Evolutionary conservation across 2,888 invertebrate species (phyloP).

Genomic region (Maniola hyperantus): DNA sequence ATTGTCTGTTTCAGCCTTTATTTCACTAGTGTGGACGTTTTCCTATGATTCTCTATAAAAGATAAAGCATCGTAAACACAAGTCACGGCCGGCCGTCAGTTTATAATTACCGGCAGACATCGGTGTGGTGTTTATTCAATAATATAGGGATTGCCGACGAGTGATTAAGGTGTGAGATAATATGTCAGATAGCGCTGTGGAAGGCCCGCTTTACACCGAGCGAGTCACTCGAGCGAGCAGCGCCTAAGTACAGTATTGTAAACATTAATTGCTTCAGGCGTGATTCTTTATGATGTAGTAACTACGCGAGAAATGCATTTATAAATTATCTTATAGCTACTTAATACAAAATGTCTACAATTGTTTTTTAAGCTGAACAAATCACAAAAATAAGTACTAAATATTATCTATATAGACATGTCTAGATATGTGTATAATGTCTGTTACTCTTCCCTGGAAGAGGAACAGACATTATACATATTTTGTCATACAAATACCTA

Average conservation of each 20-base stretch:
- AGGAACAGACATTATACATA: no score
- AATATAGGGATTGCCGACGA: slow-evolving; percentile 59
- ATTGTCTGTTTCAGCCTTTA: background rate
- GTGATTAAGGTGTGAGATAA: slow-evolving; percentile 28
- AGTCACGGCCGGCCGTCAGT: slow-evolving; percentile 2
- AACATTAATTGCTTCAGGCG: background rate
- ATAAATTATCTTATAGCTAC: no score
- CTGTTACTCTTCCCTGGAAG: no score
- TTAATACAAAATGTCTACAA: no score
- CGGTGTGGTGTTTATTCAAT: slow-evolving; percentile 35
- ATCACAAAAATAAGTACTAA: no score
- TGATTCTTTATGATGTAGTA: background rate
- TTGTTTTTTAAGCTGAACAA: no score
- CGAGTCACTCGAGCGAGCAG: slow-evolving; percentile 4
- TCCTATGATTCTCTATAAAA: slow-evolving; percentile 3
- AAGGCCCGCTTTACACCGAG: background rate
- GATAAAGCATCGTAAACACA: background rate
- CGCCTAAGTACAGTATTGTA: background rate
- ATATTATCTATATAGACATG: no score
- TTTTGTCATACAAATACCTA: no score
- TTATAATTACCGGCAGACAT: slow-evolving; percentile 20
- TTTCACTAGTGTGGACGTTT: background rate
- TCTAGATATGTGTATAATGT: no score
- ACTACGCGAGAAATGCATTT: background rate
- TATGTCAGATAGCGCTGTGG: slow-evolving; percentile 46